Base-by-base conservation (phyloP, 2,797 vertebrate species). In the Graptemys geographica region DNA sequence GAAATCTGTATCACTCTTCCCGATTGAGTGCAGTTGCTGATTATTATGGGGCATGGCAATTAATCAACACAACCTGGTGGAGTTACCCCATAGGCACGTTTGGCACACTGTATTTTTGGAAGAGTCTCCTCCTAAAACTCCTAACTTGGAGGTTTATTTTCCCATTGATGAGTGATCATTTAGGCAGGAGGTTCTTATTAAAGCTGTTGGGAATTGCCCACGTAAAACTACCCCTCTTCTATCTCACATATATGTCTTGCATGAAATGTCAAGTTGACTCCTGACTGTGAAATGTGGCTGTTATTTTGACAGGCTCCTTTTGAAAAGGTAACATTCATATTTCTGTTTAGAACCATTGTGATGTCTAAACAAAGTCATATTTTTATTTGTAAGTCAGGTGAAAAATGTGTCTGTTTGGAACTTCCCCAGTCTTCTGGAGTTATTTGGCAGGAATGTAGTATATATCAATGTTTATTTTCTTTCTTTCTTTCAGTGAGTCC, bases 361-460 rank as follows among this genome's bases (percentile, higher is more conserved):
- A 94, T 95, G 88, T 92, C 95, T 92, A 90, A 96, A 94, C 91
- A 90, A 88, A 97, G 96, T 85, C 62, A 82, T 83, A 49, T 88
- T 91, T 94, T 96, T 93, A 89, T 92, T 96, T 93, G 87, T 95
- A 94, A 98, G 92, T 3, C 0, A 90, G 90, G 85, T 94, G 91
- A 96, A 96, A 95, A 97, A 95, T 84, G 81, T 65, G 87, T 91
- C 97, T 95, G 94, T 74, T 33, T 93, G 65, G n/a, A 69, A 69
- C 65, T 69, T 37, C n/a, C 69, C n/a, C 37, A 11, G 65, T 41
- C 37, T 95, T 84, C 89, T 94, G 84, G 79, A 5, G 13, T 90
- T 86, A 37, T 93, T 97, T 98, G 93, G 97, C 97, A 88, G 97
- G 98, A 98, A 98, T 72, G 84, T 94, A 95, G 92, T 56, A 91